These are phyloP conservation scores for Triplophysa yarkandensis DNA, from an alignment of 2,797 vertebrate genomes.

Conservation along the genomic window DNA sequence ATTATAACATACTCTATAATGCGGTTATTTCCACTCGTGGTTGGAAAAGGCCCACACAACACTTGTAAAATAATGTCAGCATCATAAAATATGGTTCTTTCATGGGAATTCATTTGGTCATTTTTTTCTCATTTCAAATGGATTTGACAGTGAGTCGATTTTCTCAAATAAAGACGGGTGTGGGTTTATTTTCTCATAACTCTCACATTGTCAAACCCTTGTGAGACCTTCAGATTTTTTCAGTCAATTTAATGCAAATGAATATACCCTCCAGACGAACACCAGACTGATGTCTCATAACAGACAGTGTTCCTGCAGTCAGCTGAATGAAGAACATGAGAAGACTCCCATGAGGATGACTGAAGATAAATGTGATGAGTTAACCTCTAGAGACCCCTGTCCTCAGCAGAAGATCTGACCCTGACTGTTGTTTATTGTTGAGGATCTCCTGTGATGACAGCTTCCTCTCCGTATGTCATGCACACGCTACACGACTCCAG, in stretches of 20 bases:
- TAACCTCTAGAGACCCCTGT: background rate
- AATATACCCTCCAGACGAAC: conserved; percentile 10
- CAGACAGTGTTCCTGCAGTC: background rate
- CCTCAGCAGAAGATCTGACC: background rate
- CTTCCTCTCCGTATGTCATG: no score
- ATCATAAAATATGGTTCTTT: no score
- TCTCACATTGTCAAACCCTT: background rate
- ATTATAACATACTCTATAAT: no score
- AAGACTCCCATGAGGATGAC: background rate
- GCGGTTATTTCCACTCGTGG: no score
- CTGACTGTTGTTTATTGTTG: background rate
- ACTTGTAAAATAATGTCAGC: no score
- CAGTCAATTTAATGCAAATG: background rate
- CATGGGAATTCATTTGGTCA: no score
- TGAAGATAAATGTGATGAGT: background rate
- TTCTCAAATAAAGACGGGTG: background rate
- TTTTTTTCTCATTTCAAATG: no score
- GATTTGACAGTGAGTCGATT: background rate
- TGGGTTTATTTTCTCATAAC: background rate
- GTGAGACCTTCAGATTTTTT: background rate
- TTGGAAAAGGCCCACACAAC: no score
- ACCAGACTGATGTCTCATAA: conserved; percentile 23
- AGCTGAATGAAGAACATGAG: conserved; percentile 6
- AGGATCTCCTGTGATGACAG: background rate
- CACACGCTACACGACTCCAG: no score